Conservation (phyloP, 2,113 vertebrate genomes). For the Salvator merianae region DNA sequence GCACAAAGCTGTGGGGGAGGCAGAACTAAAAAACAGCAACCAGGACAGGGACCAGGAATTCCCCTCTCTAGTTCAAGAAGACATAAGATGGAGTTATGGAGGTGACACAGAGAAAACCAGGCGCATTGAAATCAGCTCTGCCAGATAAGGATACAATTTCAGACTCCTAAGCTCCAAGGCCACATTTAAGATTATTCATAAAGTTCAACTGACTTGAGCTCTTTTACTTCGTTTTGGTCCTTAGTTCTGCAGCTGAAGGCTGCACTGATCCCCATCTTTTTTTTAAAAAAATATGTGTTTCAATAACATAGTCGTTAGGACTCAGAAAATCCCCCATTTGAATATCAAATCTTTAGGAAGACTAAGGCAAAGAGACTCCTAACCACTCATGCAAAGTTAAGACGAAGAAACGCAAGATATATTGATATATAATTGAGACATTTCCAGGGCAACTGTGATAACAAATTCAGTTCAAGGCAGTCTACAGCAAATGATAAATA, state of each 20-base stretch:
- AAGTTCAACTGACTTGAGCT: background rate
- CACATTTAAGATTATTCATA: background rate
- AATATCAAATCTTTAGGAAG: background rate
- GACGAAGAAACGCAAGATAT: too few relatives aligned
- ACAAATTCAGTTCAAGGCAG: too few relatives aligned
- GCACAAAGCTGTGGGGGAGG: too few relatives aligned
- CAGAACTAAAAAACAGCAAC: background rate
- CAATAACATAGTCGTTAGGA: background rate
- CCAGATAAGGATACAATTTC: background rate
- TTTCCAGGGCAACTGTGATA: too few relatives aligned
- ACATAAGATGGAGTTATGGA: too few relatives aligned
- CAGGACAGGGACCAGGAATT: too few relatives aligned
- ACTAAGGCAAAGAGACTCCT: background rate
- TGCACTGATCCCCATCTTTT: background rate
- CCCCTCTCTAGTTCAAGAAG: too few relatives aligned
- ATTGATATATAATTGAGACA: too few relatives aligned
- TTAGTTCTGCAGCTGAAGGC: background rate
- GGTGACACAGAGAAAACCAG: background rate
- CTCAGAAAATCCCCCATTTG: background rate
- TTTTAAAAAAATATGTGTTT: background rate
- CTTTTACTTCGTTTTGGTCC: background rate
- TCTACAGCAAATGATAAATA: too few relatives aligned
- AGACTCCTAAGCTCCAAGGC: background rate
- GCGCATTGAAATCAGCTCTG: background rate
- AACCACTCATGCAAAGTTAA: background rate